A percentile compares a stretch with the other conserved stretches of the same genome.
These are phyloP conservation scores for Nesidiocoris tenuis DNA, from an alignment of 2,888 invertebrate species.

Conservation along the genomic window DNA sequence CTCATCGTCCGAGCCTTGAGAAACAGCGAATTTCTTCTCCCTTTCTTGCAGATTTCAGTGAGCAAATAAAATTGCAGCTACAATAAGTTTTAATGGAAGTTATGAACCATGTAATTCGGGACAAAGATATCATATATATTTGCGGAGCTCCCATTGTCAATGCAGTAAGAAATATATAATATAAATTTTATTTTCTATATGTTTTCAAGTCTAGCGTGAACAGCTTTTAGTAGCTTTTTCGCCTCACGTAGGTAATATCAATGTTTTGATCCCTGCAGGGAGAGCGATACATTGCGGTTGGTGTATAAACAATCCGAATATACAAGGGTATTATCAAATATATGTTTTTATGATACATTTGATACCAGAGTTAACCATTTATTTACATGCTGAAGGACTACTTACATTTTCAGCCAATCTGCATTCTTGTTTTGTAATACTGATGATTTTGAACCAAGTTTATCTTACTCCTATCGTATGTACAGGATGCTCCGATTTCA, in stretches of 20 bases:
- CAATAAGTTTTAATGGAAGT: slow-evolving; percentile 30
- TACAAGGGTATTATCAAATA: slow-evolving; percentile 40
- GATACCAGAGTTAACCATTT: slow-evolving; percentile 14
- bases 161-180: slow-evolving; percentile 43
- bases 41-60: slow-evolving; percentile 21
- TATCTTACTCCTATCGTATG: slow-evolving; percentile 6
- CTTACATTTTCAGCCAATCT: background rate
- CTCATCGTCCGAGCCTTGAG: background rate
- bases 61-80: slow-evolving; percentile 39
- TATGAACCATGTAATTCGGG: slow-evolving; percentile 36
- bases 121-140: slow-evolving; percentile 20
- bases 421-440: slow-evolving; percentile 24
- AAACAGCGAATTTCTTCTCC: slow-evolving; percentile 10
- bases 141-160: slow-evolving; percentile 44
- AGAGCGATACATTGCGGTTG: background rate
- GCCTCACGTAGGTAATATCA: slow-evolving; percentile 8
- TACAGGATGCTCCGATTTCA: slow-evolving; percentile 13
- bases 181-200: slow-evolving; percentile 19
- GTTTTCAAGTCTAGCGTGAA: slow-evolving; percentile 1
- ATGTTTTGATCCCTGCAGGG: slow-evolving; percentile 20
- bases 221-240: slow-evolving; percentile 12
- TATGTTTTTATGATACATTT: slow-evolving; percentile 26
- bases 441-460: slow-evolving; percentile 27
- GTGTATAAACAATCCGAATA: slow-evolving; percentile 29
- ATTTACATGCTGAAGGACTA: slow-evolving; percentile 21